Conservation (phyloP, 1,140 invertebrate genomes). For the Leptinotarsa texana region DNA sequence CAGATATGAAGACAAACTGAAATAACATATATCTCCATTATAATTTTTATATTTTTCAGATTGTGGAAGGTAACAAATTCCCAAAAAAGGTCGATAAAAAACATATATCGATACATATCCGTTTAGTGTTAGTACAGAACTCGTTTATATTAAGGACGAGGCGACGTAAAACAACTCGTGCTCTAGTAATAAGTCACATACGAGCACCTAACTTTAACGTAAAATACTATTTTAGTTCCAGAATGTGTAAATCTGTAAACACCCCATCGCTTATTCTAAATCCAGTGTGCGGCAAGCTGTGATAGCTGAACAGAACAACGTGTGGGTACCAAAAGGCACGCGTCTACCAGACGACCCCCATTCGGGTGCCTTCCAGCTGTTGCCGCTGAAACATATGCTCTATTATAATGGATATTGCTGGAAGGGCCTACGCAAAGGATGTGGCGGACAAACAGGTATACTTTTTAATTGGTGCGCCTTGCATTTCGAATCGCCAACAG, state of each 20-base stretch:
- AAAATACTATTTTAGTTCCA: not conserved
- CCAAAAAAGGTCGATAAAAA: too few species aligned
- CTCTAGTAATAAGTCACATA: too few species aligned
- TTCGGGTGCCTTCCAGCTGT: constrained; percentile 29
- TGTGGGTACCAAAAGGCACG: constrained; percentile 23
- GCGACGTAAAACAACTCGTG: too few species aligned
- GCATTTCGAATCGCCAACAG: not conserved
- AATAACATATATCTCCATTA: too few species aligned
- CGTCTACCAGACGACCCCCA: constrained; percentile 32
- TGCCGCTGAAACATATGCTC: constrained; percentile 6
- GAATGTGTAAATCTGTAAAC: not conserved
- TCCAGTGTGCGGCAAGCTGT: not conserved
- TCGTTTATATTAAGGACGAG: too few species aligned
- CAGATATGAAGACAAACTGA: too few species aligned
- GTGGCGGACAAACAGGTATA: not conserved
- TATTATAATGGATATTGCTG: not conserved
- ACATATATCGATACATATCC: too few species aligned
- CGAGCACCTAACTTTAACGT: too few species aligned
- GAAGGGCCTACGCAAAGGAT: not conserved
- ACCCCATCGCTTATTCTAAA: not conserved
- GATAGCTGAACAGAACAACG: not conserved
- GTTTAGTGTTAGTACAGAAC: too few species aligned
- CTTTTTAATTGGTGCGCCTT: not conserved
- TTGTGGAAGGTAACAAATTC: too few species aligned
- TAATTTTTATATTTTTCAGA: too few species aligned